Conservation (phyloP, 2,113 vertebrate genomes). For the Antechinus stuartii region DNA sequence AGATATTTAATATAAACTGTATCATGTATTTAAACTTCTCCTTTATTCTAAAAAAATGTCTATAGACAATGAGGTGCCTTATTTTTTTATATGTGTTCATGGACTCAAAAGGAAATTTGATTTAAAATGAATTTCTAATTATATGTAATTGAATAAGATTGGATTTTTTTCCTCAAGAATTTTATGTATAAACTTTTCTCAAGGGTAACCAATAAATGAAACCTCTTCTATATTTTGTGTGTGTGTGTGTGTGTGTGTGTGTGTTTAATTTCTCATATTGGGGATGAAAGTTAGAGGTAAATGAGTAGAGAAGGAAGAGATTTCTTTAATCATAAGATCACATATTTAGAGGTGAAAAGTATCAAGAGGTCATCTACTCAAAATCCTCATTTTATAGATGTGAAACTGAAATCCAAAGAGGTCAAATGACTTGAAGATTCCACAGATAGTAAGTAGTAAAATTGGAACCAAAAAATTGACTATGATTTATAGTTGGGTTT, state of each 20-base stretch:
- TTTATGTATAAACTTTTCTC: conserved; percentile 84
- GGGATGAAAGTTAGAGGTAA: neutral
- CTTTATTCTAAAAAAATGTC: conserved; percentile 81
- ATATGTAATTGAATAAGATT: conserved; percentile 85
- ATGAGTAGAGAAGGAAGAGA: neutral
- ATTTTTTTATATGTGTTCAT: conserved; percentile 66
- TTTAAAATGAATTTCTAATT: conserved; percentile 83
- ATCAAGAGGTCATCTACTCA: neutral
- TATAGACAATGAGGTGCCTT: conserved; percentile 80
- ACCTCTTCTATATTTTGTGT: conserved; percentile 77
- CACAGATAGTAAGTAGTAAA: neutral
- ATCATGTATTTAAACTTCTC: conserved; percentile 83
- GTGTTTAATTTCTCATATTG: conserved; percentile 17
- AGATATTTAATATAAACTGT: conserved; percentile 84
- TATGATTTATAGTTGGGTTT: too few relatives aligned
- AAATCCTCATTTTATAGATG: neutral
- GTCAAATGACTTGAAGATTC: neutral
- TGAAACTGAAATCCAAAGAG: neutral
- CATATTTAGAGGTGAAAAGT: neutral
- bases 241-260: too few relatives aligned
- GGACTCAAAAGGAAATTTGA: conserved; percentile 81
- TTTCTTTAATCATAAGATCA: neutral
- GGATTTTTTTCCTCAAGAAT: conserved; percentile 83
- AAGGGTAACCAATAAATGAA: conserved; percentile 86
- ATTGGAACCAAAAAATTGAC: neutral